Base-by-base conservation (phyloP, 2,888 invertebrate species). In the Drosophila ezoana region DNA sequence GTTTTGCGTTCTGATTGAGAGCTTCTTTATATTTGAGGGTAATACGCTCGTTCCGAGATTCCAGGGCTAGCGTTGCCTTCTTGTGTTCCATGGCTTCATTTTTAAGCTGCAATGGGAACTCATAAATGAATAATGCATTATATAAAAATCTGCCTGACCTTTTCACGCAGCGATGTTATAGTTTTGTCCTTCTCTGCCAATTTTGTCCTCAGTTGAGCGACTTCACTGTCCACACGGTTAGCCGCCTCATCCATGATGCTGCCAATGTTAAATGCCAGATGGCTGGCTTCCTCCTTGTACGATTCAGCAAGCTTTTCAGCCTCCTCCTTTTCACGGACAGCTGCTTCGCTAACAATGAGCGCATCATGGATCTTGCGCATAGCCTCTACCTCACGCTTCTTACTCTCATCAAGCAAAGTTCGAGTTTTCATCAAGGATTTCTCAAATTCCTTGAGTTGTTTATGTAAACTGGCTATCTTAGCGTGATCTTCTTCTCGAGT, bases 301-400 rank as follows among this genome's bases (percentile, higher is more conserved):
- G 91, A 75, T 45, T 89, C 90, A 82, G 95, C 94, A 32, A 93
- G 91, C 66, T 92, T 90, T 8, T 94, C 74, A 4, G 94, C 93
- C 3, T 93, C 91, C 63, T 94, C 93, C 81, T 94, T 95, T 79
- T 95, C 95, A n/a, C 90, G 90, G 4, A 94, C 93, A 0, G 94
- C 94, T 3, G 82, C 76, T 78, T 95, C 94, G 28, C 94, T 93
- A 1, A 95, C 78, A 37, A 92, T 90, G 33, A 95, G 85, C 1
- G 95, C 94, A 87, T 95, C 95, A 6, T 93, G 92, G 2, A 95
- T 93, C 87, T 94, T 94, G 8, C 84, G 82, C 79, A 93, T 92
- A 2, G 94, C 93, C 66, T 93, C 92, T 16, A 89, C 89, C 69
- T 94, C 94, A 45, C 93, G 93, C 9, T 89, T 88, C 13, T 91